Evolutionary conservation across 1,140 invertebrate genomes (phyloP), one percentile per base, ranked within the genome.

Genomic region (Pristionchus pacificus): DNA sequence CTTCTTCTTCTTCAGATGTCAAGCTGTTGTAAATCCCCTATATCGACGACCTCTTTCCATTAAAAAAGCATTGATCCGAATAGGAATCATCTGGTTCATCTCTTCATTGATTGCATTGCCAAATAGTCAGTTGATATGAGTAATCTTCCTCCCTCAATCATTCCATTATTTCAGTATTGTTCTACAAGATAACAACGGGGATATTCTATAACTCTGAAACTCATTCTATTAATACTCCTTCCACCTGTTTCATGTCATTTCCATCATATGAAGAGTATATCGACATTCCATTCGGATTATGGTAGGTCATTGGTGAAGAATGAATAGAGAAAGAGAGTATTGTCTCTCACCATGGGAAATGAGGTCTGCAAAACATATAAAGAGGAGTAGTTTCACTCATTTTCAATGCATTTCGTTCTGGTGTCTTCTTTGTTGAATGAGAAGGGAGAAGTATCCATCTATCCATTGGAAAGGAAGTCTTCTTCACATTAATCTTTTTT

Each of bases 21-120:
- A 93, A 84, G 92, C 92, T 13, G 94, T 95, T 65, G 91, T 94
- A 58, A 88, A 91, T 78, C 93, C 93, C 3, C 87, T 95, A n/a
- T 57, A 57, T 71, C 88, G 91, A 74, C 91, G 91, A 13, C 87
- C 91, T 61, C 91, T 92, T 88, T 91, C 91, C 1, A 89, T 90
- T 72, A 88, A 88, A 1, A 89, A 89, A 62, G 91, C 92, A 0
- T 85, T 91, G 59, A 85, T 90, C 25, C 89, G 90, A 68, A 90
- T 95, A 60, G 85, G 88, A 15, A 84, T 89, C 32, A 93, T 95
- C 63, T 95, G 93, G 93, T 76, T 89, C 13, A 28, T 75, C 25
- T 64, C 69, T 30, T 58, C 74, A 25, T 32, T 68, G 58, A 71
- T 70, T 57, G 68, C 69, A 66, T 66, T 75, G 49, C 74, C 74